These are phyloP conservation scores for Aeoliscus strigatus DNA, from an alignment of 2,797 vertebrate genomes.

Conservation along the genomic window DNA sequence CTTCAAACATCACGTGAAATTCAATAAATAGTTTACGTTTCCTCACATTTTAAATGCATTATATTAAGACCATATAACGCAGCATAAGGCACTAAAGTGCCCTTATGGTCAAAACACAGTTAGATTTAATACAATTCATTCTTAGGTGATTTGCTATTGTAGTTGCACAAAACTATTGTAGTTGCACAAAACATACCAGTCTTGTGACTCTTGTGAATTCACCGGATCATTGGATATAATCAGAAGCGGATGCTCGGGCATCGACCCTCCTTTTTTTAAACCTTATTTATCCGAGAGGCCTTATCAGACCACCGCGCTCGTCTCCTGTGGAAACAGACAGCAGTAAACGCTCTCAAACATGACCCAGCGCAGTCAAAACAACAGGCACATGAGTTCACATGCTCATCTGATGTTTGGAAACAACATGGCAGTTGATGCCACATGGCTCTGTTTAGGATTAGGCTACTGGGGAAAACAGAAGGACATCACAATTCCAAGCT, in stretches of 20 bases:
- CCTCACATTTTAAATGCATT: conserved; percentile 22
- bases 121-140: conserved; percentile 42
- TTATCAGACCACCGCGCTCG: background rate
- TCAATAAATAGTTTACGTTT: conserved; percentile 48
- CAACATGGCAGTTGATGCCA: conserved; percentile 6
- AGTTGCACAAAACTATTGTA: too few species aligned
- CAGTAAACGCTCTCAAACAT: conserved; percentile 3
- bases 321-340: background rate
- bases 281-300: conserved; percentile 9
- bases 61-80: conserved; percentile 25
- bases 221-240: too few species aligned
- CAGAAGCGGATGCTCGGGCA: too few species aligned
- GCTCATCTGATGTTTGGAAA: conserved; percentile 13
- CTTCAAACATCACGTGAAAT: conserved; percentile 23
- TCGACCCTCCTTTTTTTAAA: conserved; percentile 3
- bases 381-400: conserved; percentile 15
- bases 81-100: conserved; percentile 41
- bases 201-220: too few species aligned
- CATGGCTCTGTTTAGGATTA: conserved; percentile 15
- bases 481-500: too few species aligned
- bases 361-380: conserved; percentile 16
- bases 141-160: too few species aligned
- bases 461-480: conserved; percentile 2
- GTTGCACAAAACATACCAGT: too few species aligned
- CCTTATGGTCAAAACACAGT: conserved; percentile 43